Evolutionary conservation across 2,888 invertebrate species (phyloP).

Genomic region (Lissonota sp.): DNA sequence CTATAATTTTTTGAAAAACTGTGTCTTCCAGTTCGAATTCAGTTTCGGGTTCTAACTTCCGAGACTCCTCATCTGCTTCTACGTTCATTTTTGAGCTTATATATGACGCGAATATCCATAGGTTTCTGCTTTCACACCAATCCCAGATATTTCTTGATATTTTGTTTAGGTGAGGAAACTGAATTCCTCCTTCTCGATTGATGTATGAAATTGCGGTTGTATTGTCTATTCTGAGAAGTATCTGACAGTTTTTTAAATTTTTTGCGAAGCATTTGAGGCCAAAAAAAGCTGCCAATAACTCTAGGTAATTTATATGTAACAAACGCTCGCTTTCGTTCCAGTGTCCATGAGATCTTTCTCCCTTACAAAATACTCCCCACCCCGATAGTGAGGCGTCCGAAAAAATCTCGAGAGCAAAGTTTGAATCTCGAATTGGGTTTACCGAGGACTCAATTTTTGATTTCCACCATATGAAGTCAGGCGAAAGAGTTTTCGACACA

Average conservation of each 20-base stretch:
- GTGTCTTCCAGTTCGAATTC: conserved; percentile 31
- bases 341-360: conserved; percentile 33
- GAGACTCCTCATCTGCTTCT: conserved; percentile 46
- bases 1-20: conserved; percentile 23
- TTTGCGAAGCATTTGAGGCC: conserved; percentile 54
- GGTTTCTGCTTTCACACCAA: conserved; percentile 55
- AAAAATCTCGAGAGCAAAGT: conserved; percentile 38
- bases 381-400: conserved; percentile 41
- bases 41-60: conserved; percentile 44
- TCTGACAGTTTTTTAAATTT: conserved; percentile 35
- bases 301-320: conserved; percentile 41
- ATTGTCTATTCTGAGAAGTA: conserved; percentile 42
- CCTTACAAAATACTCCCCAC: conserved; percentile 32
- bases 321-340: conserved; percentile 5
- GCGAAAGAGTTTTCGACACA: not conserved
- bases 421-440: conserved; percentile 18
- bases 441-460: not conserved
- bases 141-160: conserved; percentile 66
- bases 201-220: conserved; percentile 53
- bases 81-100: conserved; percentile 45
- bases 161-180: conserved; percentile 62
- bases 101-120: conserved; percentile 50
- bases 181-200: conserved; percentile 42
- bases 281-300: conserved; percentile 48
- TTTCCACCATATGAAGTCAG: conserved; percentile 50